These are phyloP conservation scores for Microhierax caerulescens DNA, from an alignment of 2,797 vertebrate species.

Conservation along the genomic window DNA sequence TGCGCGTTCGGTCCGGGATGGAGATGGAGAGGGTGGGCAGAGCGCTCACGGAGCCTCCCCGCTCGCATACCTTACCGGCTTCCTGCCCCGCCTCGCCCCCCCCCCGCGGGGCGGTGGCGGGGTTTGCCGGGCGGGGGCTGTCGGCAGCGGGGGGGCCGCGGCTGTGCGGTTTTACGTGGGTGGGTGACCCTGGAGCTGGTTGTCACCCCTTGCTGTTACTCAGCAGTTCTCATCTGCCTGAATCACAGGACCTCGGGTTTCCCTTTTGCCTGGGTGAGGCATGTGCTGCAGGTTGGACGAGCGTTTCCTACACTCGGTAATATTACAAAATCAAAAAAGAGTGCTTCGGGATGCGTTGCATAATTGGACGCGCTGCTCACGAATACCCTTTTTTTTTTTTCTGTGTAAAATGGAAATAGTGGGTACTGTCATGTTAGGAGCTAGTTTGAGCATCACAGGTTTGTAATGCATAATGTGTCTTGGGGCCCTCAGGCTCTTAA, in stretches of 20 bases:
- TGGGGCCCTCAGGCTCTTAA: background rate
- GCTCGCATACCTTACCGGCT: background rate
- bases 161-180: rapidly evolving
- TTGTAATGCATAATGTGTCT: background rate
- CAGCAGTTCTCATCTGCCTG: background rate
- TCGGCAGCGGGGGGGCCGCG: background rate
- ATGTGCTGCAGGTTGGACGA: background rate
- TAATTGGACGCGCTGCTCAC: background rate
- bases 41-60: background rate
- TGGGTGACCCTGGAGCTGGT: background rate
- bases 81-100: background rate
- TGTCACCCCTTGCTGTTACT: background rate
- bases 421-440: background rate
- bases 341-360: background rate
- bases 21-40: background rate
- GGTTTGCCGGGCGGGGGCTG: background rate
- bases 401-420: background rate
- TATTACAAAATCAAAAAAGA: background rate
- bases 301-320: background rate
- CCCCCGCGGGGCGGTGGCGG: background rate
- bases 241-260: background rate
- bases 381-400: background rate
- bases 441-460: background rate
- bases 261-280: background rate
- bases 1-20: too few relatives aligned